Percentiles rank a stretch among this genome's conserved stretches.
Evolutionary conservation across 2,888 invertebrate species (phyloP).

Genomic region (Callyntrura guangdongensis): DNA sequence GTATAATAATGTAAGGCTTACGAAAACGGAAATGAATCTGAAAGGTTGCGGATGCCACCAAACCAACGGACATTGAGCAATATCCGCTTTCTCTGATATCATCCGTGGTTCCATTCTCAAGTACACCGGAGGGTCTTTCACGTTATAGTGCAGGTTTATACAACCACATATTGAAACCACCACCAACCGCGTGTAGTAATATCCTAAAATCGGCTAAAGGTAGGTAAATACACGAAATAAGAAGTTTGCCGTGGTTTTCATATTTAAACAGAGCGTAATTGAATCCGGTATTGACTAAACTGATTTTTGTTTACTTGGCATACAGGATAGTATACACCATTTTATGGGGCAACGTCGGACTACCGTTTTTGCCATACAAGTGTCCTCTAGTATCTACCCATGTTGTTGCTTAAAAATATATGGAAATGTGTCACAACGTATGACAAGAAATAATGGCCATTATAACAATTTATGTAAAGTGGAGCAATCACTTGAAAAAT

Average conservation of each 20-base stretch:
- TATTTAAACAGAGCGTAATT: conserved; percentile 29
- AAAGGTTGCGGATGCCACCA: conserved; percentile 73
- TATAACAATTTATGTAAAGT: neutral
- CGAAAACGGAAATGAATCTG: conserved; percentile 72
- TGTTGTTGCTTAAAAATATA: too few species aligned
- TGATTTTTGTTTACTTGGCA: neutral
- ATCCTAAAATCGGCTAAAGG: neutral
- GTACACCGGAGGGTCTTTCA: neutral
- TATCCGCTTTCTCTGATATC: conserved; percentile 59
- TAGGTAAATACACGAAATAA: neutral
- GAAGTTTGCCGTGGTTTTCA: neutral
- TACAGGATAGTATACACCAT: neutral
- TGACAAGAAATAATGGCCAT: neutral
- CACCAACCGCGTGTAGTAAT: neutral
- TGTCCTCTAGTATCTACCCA: too few species aligned
- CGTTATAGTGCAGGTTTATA: neutral
- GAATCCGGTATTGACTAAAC: neutral
- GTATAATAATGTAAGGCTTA: conserved; percentile 31
- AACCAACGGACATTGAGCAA: conserved; percentile 74
- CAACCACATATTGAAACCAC: neutral
- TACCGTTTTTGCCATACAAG: too few species aligned
- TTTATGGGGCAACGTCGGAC: too few species aligned
- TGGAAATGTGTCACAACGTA: neutral
- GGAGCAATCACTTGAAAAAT: conserved; percentile 22
- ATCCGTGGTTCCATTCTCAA: conserved; percentile 5